Evolutionary conservation across 1,140 invertebrate genomes (phyloP).

Genomic region (Drosophila saltans): DNA sequence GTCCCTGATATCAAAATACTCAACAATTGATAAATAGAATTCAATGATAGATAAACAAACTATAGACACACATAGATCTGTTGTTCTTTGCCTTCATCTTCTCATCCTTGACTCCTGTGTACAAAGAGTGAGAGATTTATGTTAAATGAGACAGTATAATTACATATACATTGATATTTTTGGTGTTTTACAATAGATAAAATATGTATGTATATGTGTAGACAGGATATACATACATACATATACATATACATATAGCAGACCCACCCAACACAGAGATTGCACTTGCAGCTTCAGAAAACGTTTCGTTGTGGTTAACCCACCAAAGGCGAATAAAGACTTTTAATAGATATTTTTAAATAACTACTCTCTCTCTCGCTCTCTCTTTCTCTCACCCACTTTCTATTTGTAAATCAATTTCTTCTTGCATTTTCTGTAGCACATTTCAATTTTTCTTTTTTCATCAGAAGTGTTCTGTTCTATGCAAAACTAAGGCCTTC

Average conservation of each 20-base stretch:
- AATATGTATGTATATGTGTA: conserved; percentile 11
- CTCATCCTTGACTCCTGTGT: background rate
- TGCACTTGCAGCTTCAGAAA: conserved; percentile 46
- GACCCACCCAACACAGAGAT: conserved; percentile 55
- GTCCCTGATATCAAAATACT: conserved; percentile 25
- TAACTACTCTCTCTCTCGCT: background rate
- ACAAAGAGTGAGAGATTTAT: too few species aligned
- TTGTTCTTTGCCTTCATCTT: conserved; percentile 15
- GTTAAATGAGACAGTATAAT: too few species aligned
- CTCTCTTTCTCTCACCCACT: background rate
- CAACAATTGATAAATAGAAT: background rate
- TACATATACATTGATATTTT: conserved; percentile 8
- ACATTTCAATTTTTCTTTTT: conserved; percentile 26
- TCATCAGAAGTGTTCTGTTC: conserved; percentile 47
- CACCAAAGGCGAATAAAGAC: conserved; percentile 54
- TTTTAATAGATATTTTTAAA: conserved; percentile 23
- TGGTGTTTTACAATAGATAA: conserved; percentile 49
- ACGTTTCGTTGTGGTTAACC: conserved; percentile 54
- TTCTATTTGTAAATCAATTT: background rate
- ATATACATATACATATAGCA: conserved; percentile 46
- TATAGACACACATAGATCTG: background rate
- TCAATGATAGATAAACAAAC: background rate
- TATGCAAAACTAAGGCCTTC: conserved; percentile 66
- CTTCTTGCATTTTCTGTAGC: conserved; percentile 54
- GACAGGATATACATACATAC: conserved; percentile 29